Percentiles rank a stretch among this genome's conserved stretches.
Evolutionary conservation across 2,888 invertebrate species (phyloP).

Genomic region (Heliconius hortense): DNA sequence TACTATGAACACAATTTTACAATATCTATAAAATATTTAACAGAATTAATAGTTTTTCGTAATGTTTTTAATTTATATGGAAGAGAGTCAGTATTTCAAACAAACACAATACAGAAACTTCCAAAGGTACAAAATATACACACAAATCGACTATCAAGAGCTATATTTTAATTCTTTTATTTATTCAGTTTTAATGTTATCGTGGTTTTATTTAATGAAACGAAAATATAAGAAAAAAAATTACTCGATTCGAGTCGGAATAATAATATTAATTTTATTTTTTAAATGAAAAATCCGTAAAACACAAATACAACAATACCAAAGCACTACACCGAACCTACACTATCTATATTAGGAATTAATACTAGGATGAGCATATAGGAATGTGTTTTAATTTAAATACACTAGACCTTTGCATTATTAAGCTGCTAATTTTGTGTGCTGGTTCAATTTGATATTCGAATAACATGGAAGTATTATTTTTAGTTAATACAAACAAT

Average conservation of each 20-base stretch:
- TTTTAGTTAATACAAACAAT: not conserved
- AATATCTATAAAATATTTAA: not conserved
- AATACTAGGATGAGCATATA: conserved; percentile 42
- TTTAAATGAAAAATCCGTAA: not conserved
- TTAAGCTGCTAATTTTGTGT: conserved; percentile 12
- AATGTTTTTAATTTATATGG: not conserved
- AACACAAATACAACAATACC: conserved; percentile 13
- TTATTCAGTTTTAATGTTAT: no score
- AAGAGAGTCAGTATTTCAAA: not conserved
- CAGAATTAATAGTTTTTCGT: not conserved
- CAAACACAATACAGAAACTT: not conserved
- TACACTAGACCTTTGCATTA: conserved; percentile 27
- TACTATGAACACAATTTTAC: not conserved
- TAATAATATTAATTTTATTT: not conserved
- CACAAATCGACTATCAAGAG: no score
- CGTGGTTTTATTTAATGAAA: no score
- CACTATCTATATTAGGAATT: conserved; percentile 34
- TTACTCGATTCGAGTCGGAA: not conserved
- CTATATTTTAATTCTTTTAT: no score
- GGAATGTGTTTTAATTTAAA: conserved; percentile 35
- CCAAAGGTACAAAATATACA: no score
- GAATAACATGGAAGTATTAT: not conserved
- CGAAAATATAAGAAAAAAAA: not conserved
- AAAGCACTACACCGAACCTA: conserved; percentile 18
- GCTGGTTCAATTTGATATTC: conserved; percentile 6